phyloP scores from a whole-genome alignment of 2,888 invertebrate genomes.

The Phortica magna region DNA sequence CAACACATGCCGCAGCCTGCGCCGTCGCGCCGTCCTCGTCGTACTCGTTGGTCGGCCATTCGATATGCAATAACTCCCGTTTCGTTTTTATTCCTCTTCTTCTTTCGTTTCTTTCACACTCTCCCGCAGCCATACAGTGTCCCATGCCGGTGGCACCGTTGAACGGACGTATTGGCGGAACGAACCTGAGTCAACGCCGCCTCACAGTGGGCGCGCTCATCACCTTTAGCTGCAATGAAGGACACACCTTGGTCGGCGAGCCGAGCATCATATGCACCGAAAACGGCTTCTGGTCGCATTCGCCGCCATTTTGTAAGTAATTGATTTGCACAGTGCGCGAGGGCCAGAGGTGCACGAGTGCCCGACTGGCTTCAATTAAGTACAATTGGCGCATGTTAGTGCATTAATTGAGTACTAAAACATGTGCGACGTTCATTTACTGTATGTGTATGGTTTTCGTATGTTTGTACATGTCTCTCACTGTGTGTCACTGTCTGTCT shows the following conservation, averaged over 20 bases:
- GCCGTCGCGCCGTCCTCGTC: background rate
- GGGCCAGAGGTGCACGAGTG: background rate
- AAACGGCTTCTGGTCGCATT: slow-evolving; percentile 92
- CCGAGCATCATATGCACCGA: slow-evolving; percentile 91
- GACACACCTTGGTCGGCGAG: slow-evolving; percentile 84
- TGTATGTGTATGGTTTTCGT: slow-evolving; percentile 19
- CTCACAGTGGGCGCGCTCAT: slow-evolving; percentile 90
- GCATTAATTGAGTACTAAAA: slow-evolving; percentile 20
- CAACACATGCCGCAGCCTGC: background rate
- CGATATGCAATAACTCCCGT: background rate
- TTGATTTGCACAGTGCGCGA: slow-evolving; percentile 11
- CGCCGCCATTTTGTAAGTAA: slow-evolving; percentile 87
- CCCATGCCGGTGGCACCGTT: slow-evolving; percentile 86
- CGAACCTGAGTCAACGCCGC: slow-evolving; percentile 80
- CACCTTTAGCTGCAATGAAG: slow-evolving; percentile 86
- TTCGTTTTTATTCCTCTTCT: background rate
- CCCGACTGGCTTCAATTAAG: slow-evolving; percentile 28
- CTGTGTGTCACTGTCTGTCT: slow-evolving; percentile 22
- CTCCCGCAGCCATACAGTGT: slow-evolving; percentile 87
- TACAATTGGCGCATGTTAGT: slow-evolving; percentile 29
- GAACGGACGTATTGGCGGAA: slow-evolving; percentile 82
- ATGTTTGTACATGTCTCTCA: slow-evolving; percentile 16
- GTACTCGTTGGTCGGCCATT: background rate
- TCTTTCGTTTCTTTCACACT: background rate
- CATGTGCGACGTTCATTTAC: slow-evolving; percentile 27